Evolutionary conservation across 2,797 vertebrate species (phyloP), one percentile per base, ranked within the genome.

Genomic region (Bradypodion ventrale): DNA sequence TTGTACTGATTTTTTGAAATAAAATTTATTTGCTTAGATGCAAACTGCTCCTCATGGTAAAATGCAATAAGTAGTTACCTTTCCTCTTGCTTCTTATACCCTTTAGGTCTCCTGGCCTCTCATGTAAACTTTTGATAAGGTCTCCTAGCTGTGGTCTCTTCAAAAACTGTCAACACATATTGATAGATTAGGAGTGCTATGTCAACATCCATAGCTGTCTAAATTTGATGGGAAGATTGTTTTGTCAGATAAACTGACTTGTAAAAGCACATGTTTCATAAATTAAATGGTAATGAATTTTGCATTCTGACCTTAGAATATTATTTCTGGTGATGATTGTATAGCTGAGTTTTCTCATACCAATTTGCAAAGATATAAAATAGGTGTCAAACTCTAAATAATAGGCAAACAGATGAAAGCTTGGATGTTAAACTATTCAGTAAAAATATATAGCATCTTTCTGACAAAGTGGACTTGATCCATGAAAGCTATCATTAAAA

Each of bases 231-330:
- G 56, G 37, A 60, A 77, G 37, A 10, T 70, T 44, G 60, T 46
- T 66, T 32, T n/a, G 8, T 83, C 52, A 27, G 25, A 4, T 60
- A 21, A 59, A 44, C 49, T 12, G 40, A 59, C 35, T 76, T 83
- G 63, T 44, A 76, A 56, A 1, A 3, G 46, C 49, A 59, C 7
- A 8, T 69, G 29, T 77, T 25, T 32, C 16, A 69, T 83, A 77
- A 76, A 83, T 83, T 32, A 21, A 49, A 19, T 37, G 68, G 37
- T 8, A 83, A 83, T 83, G 52, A 46, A 68, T 80, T 69, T 80
- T 80, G 65, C 42, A 37, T 69, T 66, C 32, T 68, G 63, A 69
- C 46, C 63, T n/a, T 44, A 27, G 46, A 56, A 69, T 15, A 23
- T 25, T 23, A 10, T 56, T 69, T 80, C 65, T 56, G 32, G 23